Conservation (phyloP, 2,113 vertebrate genomes). For the Xenotilapia longispinis region DNA sequence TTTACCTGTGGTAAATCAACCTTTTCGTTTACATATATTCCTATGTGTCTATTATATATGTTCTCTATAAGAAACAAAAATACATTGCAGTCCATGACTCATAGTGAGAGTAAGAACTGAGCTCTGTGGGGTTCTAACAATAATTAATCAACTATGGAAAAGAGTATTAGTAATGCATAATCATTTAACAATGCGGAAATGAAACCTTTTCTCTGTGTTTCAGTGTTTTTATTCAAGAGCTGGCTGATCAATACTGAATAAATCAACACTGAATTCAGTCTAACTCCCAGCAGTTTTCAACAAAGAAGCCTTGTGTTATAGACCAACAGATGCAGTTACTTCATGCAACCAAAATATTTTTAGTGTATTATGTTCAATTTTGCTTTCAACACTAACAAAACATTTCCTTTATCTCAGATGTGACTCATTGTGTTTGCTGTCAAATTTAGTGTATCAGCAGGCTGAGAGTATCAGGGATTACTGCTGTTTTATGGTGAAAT, state of each 20-base stretch:
- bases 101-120: neutral
- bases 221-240: neutral
- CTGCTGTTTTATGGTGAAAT: neutral
- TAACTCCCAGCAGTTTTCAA: neutral
- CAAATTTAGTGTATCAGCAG: neutral
- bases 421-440: neutral
- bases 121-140: neutral
- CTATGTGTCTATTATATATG: neutral
- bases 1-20: neutral
- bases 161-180: neutral
- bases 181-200: neutral
- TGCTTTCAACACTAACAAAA: neutral
- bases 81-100: neutral
- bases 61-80: neutral
- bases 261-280: neutral
- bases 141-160: neutral
- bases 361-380: neutral
- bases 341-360: neutral
- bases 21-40: neutral
- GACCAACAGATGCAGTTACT: neutral
- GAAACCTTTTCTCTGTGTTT: neutral
- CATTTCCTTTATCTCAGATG: neutral
- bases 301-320: conserved; percentile 2
- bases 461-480: neutral
- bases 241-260: conserved; percentile 13